Base-by-base conservation (phyloP, 2,797 vertebrate species). In the Peromyscus nudipes region DNA sequence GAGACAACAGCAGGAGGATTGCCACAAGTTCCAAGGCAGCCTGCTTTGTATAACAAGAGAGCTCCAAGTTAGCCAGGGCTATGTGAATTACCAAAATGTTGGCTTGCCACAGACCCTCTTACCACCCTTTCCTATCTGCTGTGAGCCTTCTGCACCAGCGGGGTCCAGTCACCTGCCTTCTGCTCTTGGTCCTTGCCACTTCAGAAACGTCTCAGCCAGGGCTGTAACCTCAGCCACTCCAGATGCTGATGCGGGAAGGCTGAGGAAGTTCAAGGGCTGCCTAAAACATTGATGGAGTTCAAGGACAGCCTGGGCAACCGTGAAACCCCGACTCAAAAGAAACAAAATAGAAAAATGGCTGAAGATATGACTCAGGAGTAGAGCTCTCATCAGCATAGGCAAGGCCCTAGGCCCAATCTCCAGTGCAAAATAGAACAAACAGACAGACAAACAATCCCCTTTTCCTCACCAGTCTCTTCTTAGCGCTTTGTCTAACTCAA, bases 401-500 rank as follows among this genome's bases (percentile, higher is more conserved):
- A 52, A 52, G 31, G 46, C 29, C 46, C 31, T 79, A 52, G 46
- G 17, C 21, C 55, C 52, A 57, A 80, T 13, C 31, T 34, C 77
- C 49, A 23, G 52, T n/a, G 55, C 52, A n/a, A n/a, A n/a, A 80
- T 25, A 57, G 27, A 77, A 7, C 37, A 57, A 19, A 19, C 55
- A 57, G 4, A 49, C 49, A 49, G 2, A 52, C 52, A 52, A 3
- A 57, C 55, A 57, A 57, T 1, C 9, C 23, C 55, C 3, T 0
- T 34, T 21, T 1, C n/a, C n/a, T 6, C 17, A 80, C 16, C 19
- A 16, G 23, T 46, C 16, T 19, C 46, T 31, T 79, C 6, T 62
- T 16, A 43, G 1, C 0, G 0, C 60, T 2, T n/a, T 4, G 19
- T 34, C 62, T 11, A 19, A 23, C 14, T 8, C 40, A 4, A 31